Percentiles rank a stretch among this genome's conserved stretches.
These are phyloP conservation scores for Watsonalla binaria DNA, from an alignment of 2,888 invertebrate genomes.

Conservation along the genomic window DNA sequence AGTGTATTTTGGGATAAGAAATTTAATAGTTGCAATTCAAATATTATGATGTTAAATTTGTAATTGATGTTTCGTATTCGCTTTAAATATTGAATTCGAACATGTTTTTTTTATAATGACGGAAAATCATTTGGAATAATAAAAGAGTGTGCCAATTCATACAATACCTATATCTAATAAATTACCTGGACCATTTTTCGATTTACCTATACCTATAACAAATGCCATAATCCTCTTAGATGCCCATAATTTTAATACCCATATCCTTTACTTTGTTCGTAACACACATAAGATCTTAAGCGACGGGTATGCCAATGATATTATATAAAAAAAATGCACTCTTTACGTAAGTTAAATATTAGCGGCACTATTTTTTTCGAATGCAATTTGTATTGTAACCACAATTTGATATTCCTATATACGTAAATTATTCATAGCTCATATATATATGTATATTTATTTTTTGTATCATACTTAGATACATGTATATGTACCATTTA, in stretches of 20 bases:
- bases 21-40: constrained; percentile 22
- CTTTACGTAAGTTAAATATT: background rate
- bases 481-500: constrained; percentile 8
- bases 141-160: background rate
- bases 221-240: no score
- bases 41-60: constrained; percentile 24
- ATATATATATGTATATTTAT: constrained; percentile 20
- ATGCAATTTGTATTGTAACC: background rate
- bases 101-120: background rate
- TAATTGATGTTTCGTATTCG: background rate
- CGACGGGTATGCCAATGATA: background rate
- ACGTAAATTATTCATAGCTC: constrained; percentile 18
- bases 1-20: constrained; percentile 6
- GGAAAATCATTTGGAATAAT: background rate
- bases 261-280: background rate
- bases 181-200: no score
- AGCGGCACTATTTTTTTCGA: background rate
- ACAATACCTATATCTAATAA: no score
- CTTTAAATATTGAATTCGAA: background rate
- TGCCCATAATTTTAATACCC: background rate
- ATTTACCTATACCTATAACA: no score
- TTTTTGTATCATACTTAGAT: constrained; percentile 16
- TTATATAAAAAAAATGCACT: background rate
- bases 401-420: constrained; percentile 1
- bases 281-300: background rate